These are phyloP conservation scores for Edolisoma coerulescens DNA, from an alignment of 2,113 vertebrate species.

Conservation along the genomic window DNA sequence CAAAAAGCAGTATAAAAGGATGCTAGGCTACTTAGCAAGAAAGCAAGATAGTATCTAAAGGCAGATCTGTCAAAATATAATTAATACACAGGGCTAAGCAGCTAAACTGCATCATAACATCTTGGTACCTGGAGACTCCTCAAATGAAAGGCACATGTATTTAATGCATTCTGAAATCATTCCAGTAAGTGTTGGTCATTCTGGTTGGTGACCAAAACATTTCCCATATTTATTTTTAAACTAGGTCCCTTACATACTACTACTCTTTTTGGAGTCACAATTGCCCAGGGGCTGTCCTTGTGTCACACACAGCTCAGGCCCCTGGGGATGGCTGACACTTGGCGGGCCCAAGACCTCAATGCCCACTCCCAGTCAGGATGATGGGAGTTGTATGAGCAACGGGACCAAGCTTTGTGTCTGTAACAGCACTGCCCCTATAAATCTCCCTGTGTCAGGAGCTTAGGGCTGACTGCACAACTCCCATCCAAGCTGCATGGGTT, in stretches of 20 bases:
- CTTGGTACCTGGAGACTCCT: neutral
- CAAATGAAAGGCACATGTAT: no score
- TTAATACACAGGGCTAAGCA: neutral
- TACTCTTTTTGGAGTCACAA: neutral
- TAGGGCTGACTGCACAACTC: neutral
- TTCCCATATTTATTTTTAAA: neutral
- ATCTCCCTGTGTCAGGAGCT: neutral
- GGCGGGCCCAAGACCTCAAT: neutral
- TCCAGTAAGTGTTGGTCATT: neutral
- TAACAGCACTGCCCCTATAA: neutral
- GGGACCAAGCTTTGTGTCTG: neutral
- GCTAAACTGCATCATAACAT: neutral
- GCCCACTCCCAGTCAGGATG: neutral
- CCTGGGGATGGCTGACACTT: no score
- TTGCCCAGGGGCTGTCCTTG: neutral
- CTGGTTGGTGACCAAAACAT: neutral
- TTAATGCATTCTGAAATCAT: neutral
- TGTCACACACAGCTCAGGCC: neutral
- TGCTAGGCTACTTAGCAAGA: neutral
- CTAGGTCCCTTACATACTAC: neutral
- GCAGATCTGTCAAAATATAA: neutral
- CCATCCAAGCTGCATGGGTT: neutral
- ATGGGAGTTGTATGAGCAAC: neutral
- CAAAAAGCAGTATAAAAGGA: neutral
- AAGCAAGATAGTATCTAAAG: neutral